Evolutionary conservation across 2,797 vertebrate genomes (phyloP).

Genomic region (Vespertilio murinus): DNA sequence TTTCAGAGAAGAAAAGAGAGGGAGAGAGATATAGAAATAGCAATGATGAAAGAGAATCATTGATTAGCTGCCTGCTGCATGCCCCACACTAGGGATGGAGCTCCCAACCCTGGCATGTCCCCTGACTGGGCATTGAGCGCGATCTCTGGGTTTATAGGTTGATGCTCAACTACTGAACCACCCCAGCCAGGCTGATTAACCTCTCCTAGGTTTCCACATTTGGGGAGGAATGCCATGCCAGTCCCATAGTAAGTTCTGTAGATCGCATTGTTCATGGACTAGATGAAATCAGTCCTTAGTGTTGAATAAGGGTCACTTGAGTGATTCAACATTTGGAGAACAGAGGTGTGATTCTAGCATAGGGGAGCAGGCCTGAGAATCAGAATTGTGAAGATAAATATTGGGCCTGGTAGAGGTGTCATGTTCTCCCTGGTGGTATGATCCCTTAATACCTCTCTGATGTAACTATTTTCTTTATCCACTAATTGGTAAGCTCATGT

Average conservation of each 20-base stretch:
- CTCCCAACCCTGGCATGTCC: too few species aligned
- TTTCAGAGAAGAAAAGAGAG: too few species aligned
- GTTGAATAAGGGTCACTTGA: neutral
- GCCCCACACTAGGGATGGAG: too few species aligned
- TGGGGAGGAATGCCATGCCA: neutral
- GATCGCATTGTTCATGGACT: neutral
- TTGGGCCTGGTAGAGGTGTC: neutral
- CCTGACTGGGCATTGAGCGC: too few species aligned
- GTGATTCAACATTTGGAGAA: neutral
- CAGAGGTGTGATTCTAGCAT: neutral
- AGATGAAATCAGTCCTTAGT: neutral
- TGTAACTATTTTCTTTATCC: neutral
- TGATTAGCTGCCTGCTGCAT: too few species aligned
- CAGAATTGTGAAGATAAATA: neutral
- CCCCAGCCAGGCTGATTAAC: neutral
- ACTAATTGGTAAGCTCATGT: constrained; percentile 40
- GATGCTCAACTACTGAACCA: too few species aligned
- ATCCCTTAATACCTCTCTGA: neutral
- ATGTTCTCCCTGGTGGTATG: neutral
- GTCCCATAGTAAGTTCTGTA: neutral
- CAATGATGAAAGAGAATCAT: too few species aligned
- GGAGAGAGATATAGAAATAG: too few species aligned
- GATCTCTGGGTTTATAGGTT: too few species aligned
- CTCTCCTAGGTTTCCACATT: neutral
- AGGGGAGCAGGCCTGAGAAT: neutral